Base-by-base conservation (phyloP, 2,797 vertebrate species). In the Phalanger gymnotis region DNA sequence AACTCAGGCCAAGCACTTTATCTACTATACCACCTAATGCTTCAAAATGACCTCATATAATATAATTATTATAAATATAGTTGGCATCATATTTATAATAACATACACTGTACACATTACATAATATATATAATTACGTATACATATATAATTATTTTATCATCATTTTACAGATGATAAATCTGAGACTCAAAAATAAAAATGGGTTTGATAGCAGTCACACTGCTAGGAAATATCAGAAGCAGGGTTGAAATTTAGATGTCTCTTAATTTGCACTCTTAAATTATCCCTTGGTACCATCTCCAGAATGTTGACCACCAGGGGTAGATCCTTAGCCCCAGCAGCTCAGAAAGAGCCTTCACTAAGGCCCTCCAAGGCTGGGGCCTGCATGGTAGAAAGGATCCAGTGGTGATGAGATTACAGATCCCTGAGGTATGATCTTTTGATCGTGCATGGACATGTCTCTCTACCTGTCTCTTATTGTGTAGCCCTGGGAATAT, bases 401-500 rank as follows among this genome's bases (percentile, higher is more conserved):
- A 2, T 40, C n/a, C 66, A 34, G 34, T 31, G 13, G 30, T 6
- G 34, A 30, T 7, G 66, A 25, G 66, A 9, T 25, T 40, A 16
- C 14, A 22, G 66, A 73, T 40, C 66, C 66, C n/a, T 40, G n/a
- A n/a, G 40, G 34, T 16, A 13, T 0, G 12, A 56, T 56, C 58
- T 61, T 3, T 61, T 5, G 0, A 13, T 56, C 7, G 5, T 27
- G 25, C 25, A 27, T 56, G 6, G 55, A 27, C 55, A 56, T 56
- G 55, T 56, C 5, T 56, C 55, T 56, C 30, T 31, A 12, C 58
- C 34, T n/a, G 13, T 5, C 14, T n/a, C 61, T 16, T 66, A 34
- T n/a, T n/a, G 94, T 92, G 96, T 96, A 66, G 31, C 95, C 97
- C 97, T 98, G 98, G 97, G 95, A 97, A 97, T 98, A 95, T 97